phyloP scores from a whole-genome alignment of 2,797 vertebrate genomes.

The Onychomys torridus region DNA sequence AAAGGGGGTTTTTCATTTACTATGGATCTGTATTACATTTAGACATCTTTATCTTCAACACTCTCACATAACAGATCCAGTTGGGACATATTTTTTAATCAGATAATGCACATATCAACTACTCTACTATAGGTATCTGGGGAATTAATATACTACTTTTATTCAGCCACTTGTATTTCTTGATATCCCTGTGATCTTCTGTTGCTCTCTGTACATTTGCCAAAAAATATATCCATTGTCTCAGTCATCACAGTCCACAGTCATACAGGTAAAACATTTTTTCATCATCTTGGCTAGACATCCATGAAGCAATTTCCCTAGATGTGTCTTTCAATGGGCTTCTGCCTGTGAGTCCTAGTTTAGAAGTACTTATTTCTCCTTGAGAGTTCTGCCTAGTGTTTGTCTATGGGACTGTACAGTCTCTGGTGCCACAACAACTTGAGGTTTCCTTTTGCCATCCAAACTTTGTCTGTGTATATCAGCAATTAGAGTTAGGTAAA shows the following conservation, averaged over 20 bases:
- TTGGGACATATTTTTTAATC: not conserved
- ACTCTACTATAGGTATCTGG: not conserved
- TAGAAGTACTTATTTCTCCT: not conserved
- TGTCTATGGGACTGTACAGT: not conserved
- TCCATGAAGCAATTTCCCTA: not conserved
- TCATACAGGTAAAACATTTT: not conserved
- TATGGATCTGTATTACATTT: not conserved
- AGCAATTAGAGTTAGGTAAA: conserved; percentile 6
- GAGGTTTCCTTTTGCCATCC: not conserved
- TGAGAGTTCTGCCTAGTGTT: not conserved
- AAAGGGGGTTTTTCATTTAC: not conserved
- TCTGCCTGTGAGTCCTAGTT: no score
- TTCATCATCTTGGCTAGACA: not conserved
- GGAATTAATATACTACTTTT: not conserved
- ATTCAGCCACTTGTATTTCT: not conserved
- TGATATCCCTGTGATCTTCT: not conserved
- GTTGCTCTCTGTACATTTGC: not conserved
- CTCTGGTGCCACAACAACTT: not conserved
- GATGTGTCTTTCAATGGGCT: not conserved
- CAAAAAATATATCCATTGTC: not conserved
- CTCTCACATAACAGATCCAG: not conserved
- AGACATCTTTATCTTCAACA: not conserved
- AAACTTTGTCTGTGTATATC: not conserved
- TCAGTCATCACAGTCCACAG: not conserved
- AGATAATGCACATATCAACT: not conserved